Base-by-base conservation (phyloP, 1,140 invertebrate species). In the Platyura marginata region DNA sequence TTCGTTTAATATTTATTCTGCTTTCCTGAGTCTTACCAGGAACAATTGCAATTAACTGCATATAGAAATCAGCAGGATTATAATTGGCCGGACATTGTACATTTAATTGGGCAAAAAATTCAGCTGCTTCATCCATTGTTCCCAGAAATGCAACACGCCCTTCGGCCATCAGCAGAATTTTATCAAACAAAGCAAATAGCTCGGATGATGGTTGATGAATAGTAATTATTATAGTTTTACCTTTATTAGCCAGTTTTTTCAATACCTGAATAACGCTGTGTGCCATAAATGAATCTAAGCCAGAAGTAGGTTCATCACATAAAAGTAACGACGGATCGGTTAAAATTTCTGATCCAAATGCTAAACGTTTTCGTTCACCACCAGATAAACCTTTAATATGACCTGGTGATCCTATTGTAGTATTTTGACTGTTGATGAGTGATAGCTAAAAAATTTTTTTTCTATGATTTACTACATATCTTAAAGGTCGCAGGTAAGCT, bases 181-280 rank as follows among this genome's bases (percentile, higher is more conserved):
- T 85, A 56, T 95, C 86, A 60, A 98, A 97, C 64, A 96, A 73
- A 13, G 80, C 77, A 55, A 86, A 97, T 0, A 96, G 63, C 58
- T 96, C 90, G 0, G 89, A 93, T 0, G 86, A 91, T 0, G 94
- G 94, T 59, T 98, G 93, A 63, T 97, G 93, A 46, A 98, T 91
- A 2, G 92, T 97, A 52, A 81, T 82, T 19, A 98, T 66, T 32
- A 98, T 81, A 0, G 92, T 96, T 61, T 91, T 91, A 4, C 91
- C 88, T 54, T 77, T 80, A 22, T 70, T 62, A 18, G 90, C 81
- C 47, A 86, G 66, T 21, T 74, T 69, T 64, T 84, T 86, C 45
- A 91, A 61, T 47, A 87, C 80, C 53, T 79, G 77, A 13, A 96
- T 77, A 15, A 96, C 85, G 57, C 88, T 94, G 61, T 81, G 72